Base-by-base conservation (phyloP, 1,140 invertebrate genomes). In the Papilio glaucus region DNA sequence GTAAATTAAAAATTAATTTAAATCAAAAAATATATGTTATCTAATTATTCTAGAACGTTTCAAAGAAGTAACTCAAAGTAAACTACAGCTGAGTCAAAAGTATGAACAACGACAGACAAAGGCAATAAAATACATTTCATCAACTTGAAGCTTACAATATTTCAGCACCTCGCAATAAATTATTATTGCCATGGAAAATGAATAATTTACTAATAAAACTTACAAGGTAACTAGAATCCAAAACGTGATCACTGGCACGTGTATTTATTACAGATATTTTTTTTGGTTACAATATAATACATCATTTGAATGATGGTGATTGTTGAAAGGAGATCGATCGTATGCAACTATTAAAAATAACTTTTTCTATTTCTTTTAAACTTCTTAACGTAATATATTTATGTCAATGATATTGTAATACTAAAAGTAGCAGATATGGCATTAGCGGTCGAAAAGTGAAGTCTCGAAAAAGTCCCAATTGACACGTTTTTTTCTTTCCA, bases 61-160 rank as follows among this genome's bases (percentile, higher is more conserved):
- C 8, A 49, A 49, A 10, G 18, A 49, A 49, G 45, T 49, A 49
- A 21, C 45, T 49, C 45, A 18, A 49, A 49, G 45, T 49, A 49
- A 49, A 49, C 26, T 39, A 9, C 45, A 49, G 6, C 45, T 21
- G 45, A 49, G 45, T 49, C 21, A 21, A 49, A 21, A 49, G 15
- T 10, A 10, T 21, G 15, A 49, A 49, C 21, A 49, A 49, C 18
- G 6, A 45, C 5, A n/a, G 15, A 4, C 15, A 45, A 45, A 7
- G 15, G 8, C 45, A 49, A 21, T 49, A 21, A 49, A 49, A 49
- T 49, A 49, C 45, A 21, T 15, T 49, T 49, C 21, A 49, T 7
- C 18, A 49, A 49, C 15, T 9, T 18, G 7, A 9, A 9, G 15
- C 45, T 49, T 9, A 21, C 45, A 49, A 49, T 49, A 21, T 21